These are phyloP conservation scores for Lontra canadensis DNA, from an alignment of 2,113 vertebrate genomes.

Conservation along the genomic window DNA sequence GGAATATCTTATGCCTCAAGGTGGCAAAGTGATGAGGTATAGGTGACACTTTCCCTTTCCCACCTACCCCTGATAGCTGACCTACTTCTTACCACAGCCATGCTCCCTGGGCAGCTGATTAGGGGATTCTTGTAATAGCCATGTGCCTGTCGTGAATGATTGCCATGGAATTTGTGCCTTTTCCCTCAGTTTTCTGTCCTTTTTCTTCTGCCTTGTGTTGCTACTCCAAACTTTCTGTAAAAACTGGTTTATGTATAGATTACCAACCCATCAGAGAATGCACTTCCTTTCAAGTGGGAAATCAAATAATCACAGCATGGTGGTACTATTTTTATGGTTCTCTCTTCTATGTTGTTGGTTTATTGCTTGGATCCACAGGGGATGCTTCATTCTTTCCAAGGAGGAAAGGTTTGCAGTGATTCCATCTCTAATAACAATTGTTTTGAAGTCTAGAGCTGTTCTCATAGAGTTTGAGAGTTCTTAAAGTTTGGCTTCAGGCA, in stretches of 20 bases:
- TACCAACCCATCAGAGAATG: neutral
- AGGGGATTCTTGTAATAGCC: neutral
- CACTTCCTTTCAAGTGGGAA: constrained; percentile 25
- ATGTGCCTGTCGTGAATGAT: neutral
- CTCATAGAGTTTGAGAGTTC: neutral
- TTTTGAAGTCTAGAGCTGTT: neutral
- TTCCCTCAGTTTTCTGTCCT: neutral
- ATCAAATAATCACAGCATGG: neutral
- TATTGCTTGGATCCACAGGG: neutral
- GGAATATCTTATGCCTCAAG: neutral
- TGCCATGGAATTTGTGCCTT: neutral
- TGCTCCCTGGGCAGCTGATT: neutral
- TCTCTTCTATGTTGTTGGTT: neutral
- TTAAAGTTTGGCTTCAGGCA: neutral
- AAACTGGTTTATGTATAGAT: neutral
- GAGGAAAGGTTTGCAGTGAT: neutral
- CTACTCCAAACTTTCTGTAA: neutral
- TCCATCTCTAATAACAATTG: neutral
- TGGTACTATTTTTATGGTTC: neutral
- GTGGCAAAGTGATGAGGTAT: neutral
- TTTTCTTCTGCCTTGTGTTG: neutral
- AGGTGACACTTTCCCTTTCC: neutral
- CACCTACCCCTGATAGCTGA: neutral
- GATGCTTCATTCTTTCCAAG: neutral
- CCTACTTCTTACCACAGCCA: neutral